A percentile compares a stretch with the other conserved stretches of the same genome.
These are phyloP conservation scores for Panorpa germanica DNA, from an alignment of 2,888 invertebrate genomes.

Conservation along the genomic window DNA sequence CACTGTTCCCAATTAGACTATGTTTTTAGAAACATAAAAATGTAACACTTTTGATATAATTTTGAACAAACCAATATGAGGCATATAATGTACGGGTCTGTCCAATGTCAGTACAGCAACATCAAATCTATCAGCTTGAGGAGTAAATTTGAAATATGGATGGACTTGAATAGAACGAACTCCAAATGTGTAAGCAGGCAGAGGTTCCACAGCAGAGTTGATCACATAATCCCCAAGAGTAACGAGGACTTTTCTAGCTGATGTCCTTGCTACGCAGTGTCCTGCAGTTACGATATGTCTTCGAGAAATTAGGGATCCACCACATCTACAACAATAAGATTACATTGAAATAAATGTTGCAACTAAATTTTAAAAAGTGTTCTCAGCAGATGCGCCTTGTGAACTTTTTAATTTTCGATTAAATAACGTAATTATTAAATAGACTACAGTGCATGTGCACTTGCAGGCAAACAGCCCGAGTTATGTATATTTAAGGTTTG, in stretches of 20 bases:
- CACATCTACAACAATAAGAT: conserved; percentile 44
- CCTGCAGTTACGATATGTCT: conserved; percentile 88
- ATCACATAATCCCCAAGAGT: conserved; percentile 87
- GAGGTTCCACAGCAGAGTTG: conserved; percentile 78
- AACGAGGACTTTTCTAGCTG: conserved; percentile 78
- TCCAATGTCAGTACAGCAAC: conserved; percentile 79
- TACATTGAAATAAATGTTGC: conserved; percentile 2
- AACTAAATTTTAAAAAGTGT: conserved; percentile 11
- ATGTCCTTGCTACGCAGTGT: conserved; percentile 82
- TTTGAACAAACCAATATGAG: conserved; percentile 46
- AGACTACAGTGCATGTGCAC: too few species aligned
- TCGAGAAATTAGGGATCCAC: conserved; percentile 77
- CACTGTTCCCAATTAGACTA: too few species aligned
- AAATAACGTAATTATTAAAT: too few species aligned
- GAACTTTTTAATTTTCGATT: too few species aligned
- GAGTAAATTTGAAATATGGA: conserved; percentile 83
- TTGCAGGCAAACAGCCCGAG: too few species aligned
- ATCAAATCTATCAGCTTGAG: conserved; percentile 80
- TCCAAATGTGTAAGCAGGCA: conserved; percentile 83
- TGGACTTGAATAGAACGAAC: conserved; percentile 82
- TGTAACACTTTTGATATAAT: too few species aligned
- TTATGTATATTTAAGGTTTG: too few species aligned
- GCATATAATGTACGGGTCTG: conserved; percentile 76
- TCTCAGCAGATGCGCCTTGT: too few species aligned
- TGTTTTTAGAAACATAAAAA: too few species aligned